These are phyloP conservation scores for Drosophila helvetica DNA, from an alignment of 2,888 invertebrate species.

Conservation along the genomic window DNA sequence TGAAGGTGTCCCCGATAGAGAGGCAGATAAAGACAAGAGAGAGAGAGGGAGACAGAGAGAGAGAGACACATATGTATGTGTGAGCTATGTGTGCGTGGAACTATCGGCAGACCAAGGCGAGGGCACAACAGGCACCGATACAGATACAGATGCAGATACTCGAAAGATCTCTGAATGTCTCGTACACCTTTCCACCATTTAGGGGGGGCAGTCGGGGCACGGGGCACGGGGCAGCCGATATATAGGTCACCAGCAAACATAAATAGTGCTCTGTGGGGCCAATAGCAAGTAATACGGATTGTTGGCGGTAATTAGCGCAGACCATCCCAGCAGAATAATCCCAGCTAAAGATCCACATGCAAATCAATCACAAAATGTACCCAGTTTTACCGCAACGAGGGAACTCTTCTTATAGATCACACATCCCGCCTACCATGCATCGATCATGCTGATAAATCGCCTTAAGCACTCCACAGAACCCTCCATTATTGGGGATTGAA, in stretches of 20 bases:
- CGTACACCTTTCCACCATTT: constrained; percentile 37
- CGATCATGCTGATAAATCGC: no score
- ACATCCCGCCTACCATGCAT: no score
- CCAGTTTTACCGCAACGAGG: no score
- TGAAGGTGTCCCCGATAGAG: constrained; percentile 67
- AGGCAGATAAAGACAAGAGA: constrained; percentile 25
- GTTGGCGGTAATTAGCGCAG: constrained; percentile 13
- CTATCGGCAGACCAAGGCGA: not conserved
- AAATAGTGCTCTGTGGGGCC: constrained; percentile 54
- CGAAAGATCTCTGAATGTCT: constrained; percentile 36
- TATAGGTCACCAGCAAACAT: constrained; percentile 69
- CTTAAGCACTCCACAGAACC: no score
- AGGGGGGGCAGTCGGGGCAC: constrained; percentile 5
- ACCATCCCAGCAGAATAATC: constrained; percentile 5
- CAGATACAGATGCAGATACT: constrained; percentile 6
- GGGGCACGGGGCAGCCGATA: constrained; percentile 1
- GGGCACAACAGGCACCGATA: not conserved
- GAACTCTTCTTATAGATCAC: no score
- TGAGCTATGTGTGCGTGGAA: not conserved
- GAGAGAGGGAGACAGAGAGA: not conserved
- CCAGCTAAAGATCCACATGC: not conserved
- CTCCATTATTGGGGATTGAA: no score
- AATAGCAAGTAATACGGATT: not conserved
- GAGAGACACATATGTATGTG: not conserved
- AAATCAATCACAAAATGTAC: not conserved